These are phyloP conservation scores for Cephonodes hylas DNA, from an alignment of 2,888 invertebrate species.

Conservation along the genomic window DNA sequence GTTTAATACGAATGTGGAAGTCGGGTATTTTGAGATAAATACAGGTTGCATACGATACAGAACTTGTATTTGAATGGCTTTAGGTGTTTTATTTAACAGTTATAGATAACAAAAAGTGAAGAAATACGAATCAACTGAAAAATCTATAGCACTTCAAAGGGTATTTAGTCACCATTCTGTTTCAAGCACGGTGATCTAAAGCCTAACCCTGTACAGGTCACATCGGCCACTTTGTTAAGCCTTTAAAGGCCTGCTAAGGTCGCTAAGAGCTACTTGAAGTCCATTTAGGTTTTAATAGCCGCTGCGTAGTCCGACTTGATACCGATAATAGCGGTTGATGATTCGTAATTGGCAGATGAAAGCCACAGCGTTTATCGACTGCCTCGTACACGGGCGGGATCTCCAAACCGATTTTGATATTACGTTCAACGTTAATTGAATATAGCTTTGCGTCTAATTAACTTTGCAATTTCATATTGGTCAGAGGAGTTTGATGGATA, in stretches of 20 bases:
- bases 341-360: slow-evolving; percentile 7
- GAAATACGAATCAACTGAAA: no score
- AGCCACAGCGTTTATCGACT: background rate
- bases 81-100: no score
- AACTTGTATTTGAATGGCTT: no score
- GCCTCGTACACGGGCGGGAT: background rate
- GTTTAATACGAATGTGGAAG: no score
- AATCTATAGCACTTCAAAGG: no score
- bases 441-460: background rate
- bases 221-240: background rate
- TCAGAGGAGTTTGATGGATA: background rate
- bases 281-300: slow-evolving; percentile 10
- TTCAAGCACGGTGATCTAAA: no score
- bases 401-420: background rate
- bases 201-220: no score
- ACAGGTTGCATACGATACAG: no score
- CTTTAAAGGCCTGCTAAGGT: background rate
- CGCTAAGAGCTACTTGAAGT: slow-evolving; percentile 1
- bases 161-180: no score
- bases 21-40: no score
- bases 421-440: background rate
- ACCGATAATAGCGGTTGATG: slow-evolving; percentile 2
- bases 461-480: background rate
- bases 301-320: background rate
- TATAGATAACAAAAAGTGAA: no score